Evolutionary conservation across 2,888 invertebrate species (phyloP).

Genomic region (Synanthedon formicaeformis): DNA sequence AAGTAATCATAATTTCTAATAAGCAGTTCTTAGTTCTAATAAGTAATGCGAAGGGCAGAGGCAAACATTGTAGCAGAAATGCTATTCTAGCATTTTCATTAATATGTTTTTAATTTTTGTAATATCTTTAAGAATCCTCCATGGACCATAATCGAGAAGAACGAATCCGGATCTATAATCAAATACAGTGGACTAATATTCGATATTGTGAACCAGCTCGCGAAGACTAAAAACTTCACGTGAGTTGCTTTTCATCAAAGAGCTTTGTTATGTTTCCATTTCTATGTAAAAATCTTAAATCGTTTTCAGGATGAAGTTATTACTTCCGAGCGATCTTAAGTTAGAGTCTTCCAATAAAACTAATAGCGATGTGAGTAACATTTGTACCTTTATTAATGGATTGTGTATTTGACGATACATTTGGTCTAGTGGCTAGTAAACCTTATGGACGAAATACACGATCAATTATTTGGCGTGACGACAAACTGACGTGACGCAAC

Average conservation of each 20-base stretch:
- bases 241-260: constrained; percentile 35
- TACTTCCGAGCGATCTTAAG: constrained; percentile 34
- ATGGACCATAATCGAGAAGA: constrained; percentile 80
- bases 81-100: too few species aligned
- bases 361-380: constrained; percentile 34
- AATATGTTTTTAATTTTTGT: too few species aligned
- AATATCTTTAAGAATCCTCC: constrained; percentile 80
- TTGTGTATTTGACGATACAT: too few species aligned
- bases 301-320: constrained; percentile 42
- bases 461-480: too few species aligned
- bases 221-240: constrained; percentile 84
- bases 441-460: too few species aligned
- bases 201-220: constrained; percentile 82
- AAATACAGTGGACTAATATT: constrained; percentile 80
- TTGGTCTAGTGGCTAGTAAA: too few species aligned
- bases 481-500: too few species aligned
- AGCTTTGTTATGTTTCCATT: background rate
- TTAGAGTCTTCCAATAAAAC: constrained; percentile 31
- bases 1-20: too few species aligned
- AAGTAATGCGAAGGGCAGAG: too few species aligned
- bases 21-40: too few species aligned
- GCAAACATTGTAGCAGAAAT: too few species aligned
- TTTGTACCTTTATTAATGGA: background rate
- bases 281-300: background rate
- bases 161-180: constrained; percentile 68